These are phyloP conservation scores for Brachymystax lenok DNA, from an alignment of 2,797 vertebrate species.

Conservation along the genomic window DNA sequence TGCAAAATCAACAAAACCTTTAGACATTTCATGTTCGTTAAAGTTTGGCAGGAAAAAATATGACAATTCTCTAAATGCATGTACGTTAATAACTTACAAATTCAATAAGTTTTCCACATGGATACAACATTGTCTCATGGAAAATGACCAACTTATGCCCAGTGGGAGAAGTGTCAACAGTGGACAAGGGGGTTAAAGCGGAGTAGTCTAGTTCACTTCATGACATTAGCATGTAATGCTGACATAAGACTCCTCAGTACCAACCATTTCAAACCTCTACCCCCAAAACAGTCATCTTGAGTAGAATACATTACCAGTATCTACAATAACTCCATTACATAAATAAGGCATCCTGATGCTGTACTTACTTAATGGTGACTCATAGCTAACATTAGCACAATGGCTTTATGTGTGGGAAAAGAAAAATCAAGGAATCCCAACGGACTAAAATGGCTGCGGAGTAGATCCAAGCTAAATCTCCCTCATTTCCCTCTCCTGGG, in stretches of 20 bases:
- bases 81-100: no score
- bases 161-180: no score
- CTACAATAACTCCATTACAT: neutral
- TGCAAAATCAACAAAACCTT: no score
- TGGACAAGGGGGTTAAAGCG: neutral
- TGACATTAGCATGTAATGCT: neutral
- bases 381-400: conserved; percentile 30
- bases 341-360: neutral
- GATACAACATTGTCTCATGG: no score
- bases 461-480: conserved; percentile 60
- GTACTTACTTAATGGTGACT: conserved; percentile 26
- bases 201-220: neutral
- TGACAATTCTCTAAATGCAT: no score
- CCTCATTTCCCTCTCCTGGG: conserved; percentile 55
- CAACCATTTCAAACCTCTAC: no score
- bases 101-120: no score
- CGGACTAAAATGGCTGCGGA: conserved; percentile 46
- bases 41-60: no score
- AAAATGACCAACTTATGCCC: no score
- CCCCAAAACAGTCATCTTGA: neutral
- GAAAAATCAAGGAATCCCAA: conserved; percentile 32
- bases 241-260: neutral
- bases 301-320: neutral
- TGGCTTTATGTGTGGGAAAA: conserved; percentile 17
- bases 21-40: no score